Evolutionary conservation across 2,797 vertebrate species (phyloP), one percentile per base, ranked within the genome.

Genomic region (Pteronotus mesoamericanus): DNA sequence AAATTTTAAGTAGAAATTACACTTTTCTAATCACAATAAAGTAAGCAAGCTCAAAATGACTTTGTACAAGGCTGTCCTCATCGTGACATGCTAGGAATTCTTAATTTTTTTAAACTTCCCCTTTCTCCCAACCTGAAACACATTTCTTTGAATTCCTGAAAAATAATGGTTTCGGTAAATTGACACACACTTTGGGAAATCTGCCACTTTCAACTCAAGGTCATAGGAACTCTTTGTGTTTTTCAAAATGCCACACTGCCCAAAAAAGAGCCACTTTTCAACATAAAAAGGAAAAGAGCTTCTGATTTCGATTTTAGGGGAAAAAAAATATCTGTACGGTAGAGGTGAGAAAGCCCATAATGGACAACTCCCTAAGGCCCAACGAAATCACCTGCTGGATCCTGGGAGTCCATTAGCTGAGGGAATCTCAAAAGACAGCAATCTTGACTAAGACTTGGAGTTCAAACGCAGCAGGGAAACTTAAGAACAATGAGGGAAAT

Each of bases 91-190:
- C 12, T 46, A 69, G 32, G 51, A 89, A 92, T 55, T 61, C 88
- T 4, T 74, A n/a, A 42, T 91, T 91, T 93, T 51, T 80, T 74
- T 32, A 6, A 93, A 75, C 51, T 88, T 88, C 78, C 57, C 92
- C 90, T 93, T 90, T 90, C 72, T 61, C 85, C 61, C 69, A 88
- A 84, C 19, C 16, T 24, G 51, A 90, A 92, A 92, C 55, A 95
- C 68, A 86, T 91, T 92, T 92, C 78, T 85, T 78, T 87, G 11
- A 94, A 92, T 77, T 88, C 39, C 71, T 90, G 66, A 92, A 87
- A 94, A 93, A 83, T 51, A 91, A 91, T 39, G 74, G 83, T 61
- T 94, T 86, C 10, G 24, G 21, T 80, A 77, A 94, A 80, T 0
- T 51, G 83, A 92, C 55, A 91, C 32, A 91, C 12, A 64, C 57